Evolutionary conservation across 2,888 invertebrate genomes (phyloP).

Genomic region (Erebia ligea): DNA sequence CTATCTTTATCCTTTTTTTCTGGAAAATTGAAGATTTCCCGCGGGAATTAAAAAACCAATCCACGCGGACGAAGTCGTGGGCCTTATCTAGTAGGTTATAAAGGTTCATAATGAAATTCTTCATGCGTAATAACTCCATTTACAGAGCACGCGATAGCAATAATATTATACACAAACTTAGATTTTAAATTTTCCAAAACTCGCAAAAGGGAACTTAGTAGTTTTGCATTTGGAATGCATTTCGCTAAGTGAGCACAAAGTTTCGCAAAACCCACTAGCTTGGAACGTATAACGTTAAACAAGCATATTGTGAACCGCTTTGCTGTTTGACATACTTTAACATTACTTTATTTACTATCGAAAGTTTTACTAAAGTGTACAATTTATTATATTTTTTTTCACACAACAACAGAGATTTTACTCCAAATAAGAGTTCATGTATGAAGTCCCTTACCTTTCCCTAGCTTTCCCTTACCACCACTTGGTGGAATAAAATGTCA

Average conservation of each 20-base stretch:
- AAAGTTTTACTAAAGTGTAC: background rate
- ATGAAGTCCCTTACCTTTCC: no score
- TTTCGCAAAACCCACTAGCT: conserved; percentile 31
- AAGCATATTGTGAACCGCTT: conserved; percentile 38
- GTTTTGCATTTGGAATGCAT: conserved; percentile 38
- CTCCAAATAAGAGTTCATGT: no score
- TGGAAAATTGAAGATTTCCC: no score
- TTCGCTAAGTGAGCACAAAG: conserved; percentile 38
- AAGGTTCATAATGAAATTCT: background rate
- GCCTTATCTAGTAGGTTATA: background rate
- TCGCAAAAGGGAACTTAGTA: conserved; percentile 33
- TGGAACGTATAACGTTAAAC: conserved; percentile 34
- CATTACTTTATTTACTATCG: conserved; percentile 26
- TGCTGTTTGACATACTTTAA: conserved; percentile 35
- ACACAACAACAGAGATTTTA: no score
- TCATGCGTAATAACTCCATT: conserved; percentile 2
- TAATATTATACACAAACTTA: conserved; percentile 17
- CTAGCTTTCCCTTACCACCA: no score
- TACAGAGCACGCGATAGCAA: conserved; percentile 8
- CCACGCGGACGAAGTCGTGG: no score
- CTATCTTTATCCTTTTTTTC: no score
- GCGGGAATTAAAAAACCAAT: no score
- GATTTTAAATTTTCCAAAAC: conserved; percentile 30
- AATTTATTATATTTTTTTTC: no score
- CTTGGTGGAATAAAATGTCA: no score